Evolutionary conservation across 2,797 vertebrate species (phyloP).

Genomic region (Pangasius djambal): DNA sequence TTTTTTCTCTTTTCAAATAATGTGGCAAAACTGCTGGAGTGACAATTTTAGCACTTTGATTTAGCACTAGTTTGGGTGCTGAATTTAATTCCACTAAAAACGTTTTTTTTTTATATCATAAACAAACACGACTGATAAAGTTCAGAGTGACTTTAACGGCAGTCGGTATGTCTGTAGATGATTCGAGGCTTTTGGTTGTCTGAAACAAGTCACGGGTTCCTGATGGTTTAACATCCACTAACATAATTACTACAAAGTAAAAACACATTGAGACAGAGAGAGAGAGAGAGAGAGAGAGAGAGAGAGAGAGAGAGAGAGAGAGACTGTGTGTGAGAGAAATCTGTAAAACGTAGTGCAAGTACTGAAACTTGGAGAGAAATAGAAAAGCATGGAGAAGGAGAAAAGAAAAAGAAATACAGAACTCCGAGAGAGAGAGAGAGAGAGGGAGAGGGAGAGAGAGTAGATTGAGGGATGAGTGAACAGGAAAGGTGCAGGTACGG

Average conservation of each 20-base stretch:
- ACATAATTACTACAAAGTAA: background rate
- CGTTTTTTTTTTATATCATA: too few species aligned
- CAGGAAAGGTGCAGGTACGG: background rate
- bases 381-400: background rate
- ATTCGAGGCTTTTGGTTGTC: background rate
- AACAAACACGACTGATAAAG: background rate
- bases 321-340: background rate
- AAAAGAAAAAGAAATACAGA: background rate
- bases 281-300: background rate
- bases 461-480: background rate
- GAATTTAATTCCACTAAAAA: background rate
- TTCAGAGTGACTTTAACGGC: background rate
- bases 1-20: background rate
- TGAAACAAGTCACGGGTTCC: background rate
- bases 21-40: background rate
- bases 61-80: background rate
- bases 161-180: background rate
- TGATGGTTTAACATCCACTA: background rate
- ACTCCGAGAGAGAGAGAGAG: background rate
- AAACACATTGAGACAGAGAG: background rate
- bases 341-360: background rate
- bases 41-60: background rate
- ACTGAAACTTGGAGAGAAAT: background rate
- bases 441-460: slow-evolving; percentile 3
- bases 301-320: background rate